Conservation (phyloP, 2,113 vertebrate species). For the Dinomys branickii region DNA sequence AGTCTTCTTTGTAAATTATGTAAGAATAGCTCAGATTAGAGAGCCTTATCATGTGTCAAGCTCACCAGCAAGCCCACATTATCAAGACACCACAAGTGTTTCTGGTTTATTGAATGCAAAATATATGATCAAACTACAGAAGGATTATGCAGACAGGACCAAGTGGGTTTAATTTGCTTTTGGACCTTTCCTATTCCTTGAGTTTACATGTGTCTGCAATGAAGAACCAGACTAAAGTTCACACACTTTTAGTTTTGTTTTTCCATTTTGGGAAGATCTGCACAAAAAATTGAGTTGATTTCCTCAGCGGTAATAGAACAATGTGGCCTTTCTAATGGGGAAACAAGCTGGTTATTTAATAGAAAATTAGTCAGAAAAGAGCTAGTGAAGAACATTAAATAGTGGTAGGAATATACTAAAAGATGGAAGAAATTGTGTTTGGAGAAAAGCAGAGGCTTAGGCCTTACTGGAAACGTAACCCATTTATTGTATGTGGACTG, state of each 20-base stretch:
- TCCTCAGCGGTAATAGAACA: neutral
- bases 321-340: neutral
- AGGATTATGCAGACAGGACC: neutral
- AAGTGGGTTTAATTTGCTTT: neutral
- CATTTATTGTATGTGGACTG: neutral
- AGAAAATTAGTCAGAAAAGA: neutral
- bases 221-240: neutral
- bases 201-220: neutral
- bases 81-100: neutral
- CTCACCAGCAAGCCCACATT: neutral
- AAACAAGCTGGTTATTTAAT: neutral
- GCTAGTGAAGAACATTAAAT: neutral
- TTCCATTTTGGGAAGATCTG: neutral
- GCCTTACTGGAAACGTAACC: neutral
- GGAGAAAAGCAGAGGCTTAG: neutral
- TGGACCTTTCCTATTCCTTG: neutral
- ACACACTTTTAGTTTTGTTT: conserved; percentile 3
- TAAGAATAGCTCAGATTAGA: neutral
- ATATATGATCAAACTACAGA: neutral
- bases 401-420: neutral
- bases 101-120: neutral
- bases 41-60: neutral
- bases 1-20: neutral
- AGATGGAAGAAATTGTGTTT: neutral
- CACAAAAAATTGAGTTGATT: neutral